Evolutionary conservation across 2,113 vertebrate genomes (phyloP).

Genomic region (Ammospiza caudacuta): DNA sequence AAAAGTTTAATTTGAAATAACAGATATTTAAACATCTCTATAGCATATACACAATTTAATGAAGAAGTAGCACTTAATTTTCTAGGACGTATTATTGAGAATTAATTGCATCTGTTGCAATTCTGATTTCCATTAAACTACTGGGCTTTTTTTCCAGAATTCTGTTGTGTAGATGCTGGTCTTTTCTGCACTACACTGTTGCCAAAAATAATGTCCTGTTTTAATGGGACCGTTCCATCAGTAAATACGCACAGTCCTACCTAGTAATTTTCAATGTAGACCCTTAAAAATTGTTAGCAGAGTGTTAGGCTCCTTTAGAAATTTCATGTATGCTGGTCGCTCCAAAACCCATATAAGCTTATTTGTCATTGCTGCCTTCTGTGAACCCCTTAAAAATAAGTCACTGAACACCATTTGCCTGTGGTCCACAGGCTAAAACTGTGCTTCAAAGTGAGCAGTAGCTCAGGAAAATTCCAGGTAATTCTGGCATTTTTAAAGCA

Average conservation of each 20-base stretch:
- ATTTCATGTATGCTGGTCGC: neutral
- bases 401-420: neutral
- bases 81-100: neutral
- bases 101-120: neutral
- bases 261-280: neutral
- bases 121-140: neutral
- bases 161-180: neutral
- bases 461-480: neutral
- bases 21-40: neutral
- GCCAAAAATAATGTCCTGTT: neutral
- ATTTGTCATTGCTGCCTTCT: neutral
- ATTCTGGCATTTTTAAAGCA: neutral
- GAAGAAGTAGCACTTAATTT: slow-evolving; percentile 42
- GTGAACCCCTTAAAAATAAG: neutral
- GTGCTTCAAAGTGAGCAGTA: neutral
- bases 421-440: neutral
- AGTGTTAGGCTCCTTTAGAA: neutral
- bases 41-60: neutral
- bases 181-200: neutral
- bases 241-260: neutral
- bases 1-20: neutral
- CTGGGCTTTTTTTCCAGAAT: neutral
- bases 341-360: neutral
- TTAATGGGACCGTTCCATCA: neutral
- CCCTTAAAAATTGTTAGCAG: neutral